Base-by-base conservation (phyloP, 2,888 invertebrate genomes). In the Teleogryllus oceanicus region DNA sequence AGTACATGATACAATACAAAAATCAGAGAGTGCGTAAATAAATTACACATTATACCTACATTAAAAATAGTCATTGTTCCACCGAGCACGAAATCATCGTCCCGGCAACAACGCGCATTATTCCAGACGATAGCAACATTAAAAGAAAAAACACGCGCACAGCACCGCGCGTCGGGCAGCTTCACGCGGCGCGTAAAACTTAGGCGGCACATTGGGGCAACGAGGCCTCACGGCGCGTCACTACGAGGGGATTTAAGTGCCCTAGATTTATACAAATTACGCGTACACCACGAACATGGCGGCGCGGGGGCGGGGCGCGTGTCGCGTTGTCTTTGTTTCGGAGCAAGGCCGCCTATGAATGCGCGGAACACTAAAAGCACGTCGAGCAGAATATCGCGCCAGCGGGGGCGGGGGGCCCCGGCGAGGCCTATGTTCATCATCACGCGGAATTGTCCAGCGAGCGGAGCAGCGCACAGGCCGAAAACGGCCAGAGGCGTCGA, bases 211-310 rank as follows among this genome's bases (percentile, higher is more conserved):
- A 62, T 16, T 62, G 62, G 62, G 16, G n/a, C 62, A 13, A 62
- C 62, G 62, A 18, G 62, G 62, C n/a, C 62, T 62, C 62, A 10
- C 16, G 16, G 62, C 62, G 12, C n/a, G 62, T 62, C 62, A 62
- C 62, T 62, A 62, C 62, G n/a, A 62, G 12, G n/a, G 62, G 62
- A 62, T 62, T 62, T 62, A 62, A 62, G 62, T 62, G 62, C 16
- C 62, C 62, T 62, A 62, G 62, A 62, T 62, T 62, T 62, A 62
- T 62, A 62, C 62, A 62, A 62, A 62, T 62, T 62, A 62, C 62
- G 62, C 62, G 62, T 62, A 62, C 62, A 13, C 62, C n/a, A 62
- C 62, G 62, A n/a, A 62, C 62, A 62, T 62, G 62, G 62, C 62
- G 62, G 62, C n/a, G 37, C 62, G 62, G 12, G 16, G 62, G 13